Evolutionary conservation across 2,113 vertebrate genomes (phyloP), one percentile per base, ranked within the genome.

Genomic region (Vireo altiloquus): DNA sequence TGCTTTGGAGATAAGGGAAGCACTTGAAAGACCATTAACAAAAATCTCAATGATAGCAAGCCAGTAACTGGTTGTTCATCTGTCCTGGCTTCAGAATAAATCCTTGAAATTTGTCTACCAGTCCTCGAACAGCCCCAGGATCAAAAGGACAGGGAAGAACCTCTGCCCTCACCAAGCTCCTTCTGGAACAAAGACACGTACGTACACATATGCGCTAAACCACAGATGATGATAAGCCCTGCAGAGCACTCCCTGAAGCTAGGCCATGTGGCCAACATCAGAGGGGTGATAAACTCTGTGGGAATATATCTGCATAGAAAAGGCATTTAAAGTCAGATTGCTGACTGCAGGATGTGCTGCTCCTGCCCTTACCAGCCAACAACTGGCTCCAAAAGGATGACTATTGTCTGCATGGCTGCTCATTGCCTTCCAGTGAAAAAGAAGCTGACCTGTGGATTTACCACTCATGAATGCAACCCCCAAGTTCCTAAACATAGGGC

Each of bases 1-100:
- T 95, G 50, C 54, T 92, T 85, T 87, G 46, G 70, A 95, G 84
- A 95, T 82, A 91, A 92, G 49, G 31, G n/a, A 83, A 93, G 77
- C 60, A 52, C 27, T 53, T 61, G 13, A 91, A 87, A 54, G 31
- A 60, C 46, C 75, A 68, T 57, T 84, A 60, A 79, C 56, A 81
- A 94, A 94, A 91, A 70, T 18, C 52, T 35, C 69, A 82, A 10
- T 39, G 76, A 74, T 21, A 71, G 60, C 13, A 54, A 91, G 37
- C 31, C 64, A 82, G 15, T 71, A 82, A 79, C n/a, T 66, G 47
- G 25, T 9, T 77, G 42, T 54, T 83, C 16, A 42, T 92, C 42
- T 95, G 49, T 64, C 50, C 71, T 52, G 44, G 63, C 46, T 80
- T 74, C 47, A 40, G 78, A 93, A 72, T 31, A 88, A 28, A 74